A percentile compares a stretch with the other conserved stretches of the same genome.
phyloP scores from a whole-genome alignment of 1,140 invertebrate species.

The Heliconius melpomene region DNA sequence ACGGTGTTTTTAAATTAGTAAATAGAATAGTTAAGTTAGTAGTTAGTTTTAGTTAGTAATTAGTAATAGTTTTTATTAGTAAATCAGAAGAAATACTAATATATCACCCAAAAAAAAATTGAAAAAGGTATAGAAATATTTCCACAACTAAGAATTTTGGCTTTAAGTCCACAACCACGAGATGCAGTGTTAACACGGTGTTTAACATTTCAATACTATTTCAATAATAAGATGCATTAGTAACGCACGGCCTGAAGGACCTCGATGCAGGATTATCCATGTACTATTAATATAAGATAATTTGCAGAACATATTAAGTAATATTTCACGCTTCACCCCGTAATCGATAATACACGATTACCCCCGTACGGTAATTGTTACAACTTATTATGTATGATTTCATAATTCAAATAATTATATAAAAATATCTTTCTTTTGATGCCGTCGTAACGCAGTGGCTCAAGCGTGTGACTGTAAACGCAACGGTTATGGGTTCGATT shows the following conservation, averaged over 20 bases:
- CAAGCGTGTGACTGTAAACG: no score
- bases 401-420: background rate
- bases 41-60: no score
- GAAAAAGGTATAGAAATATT: no score
- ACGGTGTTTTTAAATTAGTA: no score
- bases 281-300: slow-evolving; percentile 20
- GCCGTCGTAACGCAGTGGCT: no score
- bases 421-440: background rate
- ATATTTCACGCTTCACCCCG: slow-evolving; percentile 24
- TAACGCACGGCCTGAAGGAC: slow-evolving; percentile 14
- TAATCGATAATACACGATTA: slow-evolving; percentile 26
- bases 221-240: slow-evolving; percentile 15
- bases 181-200: background rate
- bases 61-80: no score
- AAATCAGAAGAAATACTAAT: no score
- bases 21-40: no score
- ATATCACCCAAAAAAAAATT: no score
- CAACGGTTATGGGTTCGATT: no score
- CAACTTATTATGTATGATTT: slow-evolving; percentile 12
- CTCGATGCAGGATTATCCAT: slow-evolving; percentile 17
- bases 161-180: background rate
- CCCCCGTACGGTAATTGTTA: slow-evolving; percentile 12
- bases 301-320: slow-evolving; percentile 24
- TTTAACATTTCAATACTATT: slow-evolving; percentile 7
- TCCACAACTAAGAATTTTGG: background rate